Percentiles rank a stretch among this genome's conserved stretches.
phyloP scores from a whole-genome alignment of 1,140 invertebrate genomes.

The Drosophila repletoides region DNA sequence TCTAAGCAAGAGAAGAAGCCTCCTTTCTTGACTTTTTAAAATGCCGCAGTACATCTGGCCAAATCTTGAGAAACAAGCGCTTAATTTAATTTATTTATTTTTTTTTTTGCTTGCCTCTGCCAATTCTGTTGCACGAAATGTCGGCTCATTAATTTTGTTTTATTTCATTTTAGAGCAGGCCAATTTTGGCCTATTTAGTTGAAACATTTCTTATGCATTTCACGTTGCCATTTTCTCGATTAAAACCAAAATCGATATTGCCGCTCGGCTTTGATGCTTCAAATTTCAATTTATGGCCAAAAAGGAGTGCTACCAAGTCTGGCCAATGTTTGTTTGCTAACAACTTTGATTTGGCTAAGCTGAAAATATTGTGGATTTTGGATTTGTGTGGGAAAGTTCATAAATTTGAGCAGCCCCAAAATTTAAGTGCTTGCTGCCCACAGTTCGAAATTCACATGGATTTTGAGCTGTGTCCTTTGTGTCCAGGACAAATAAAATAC shows the following conservation, averaged over 20 bases:
- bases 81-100: slow-evolving; percentile 78
- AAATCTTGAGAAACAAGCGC: slow-evolving; percentile 75
- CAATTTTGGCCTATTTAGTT: slow-evolving; percentile 65
- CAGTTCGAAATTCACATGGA: slow-evolving; percentile 5
- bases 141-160: slow-evolving; percentile 79
- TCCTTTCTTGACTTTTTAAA: slow-evolving; percentile 74
- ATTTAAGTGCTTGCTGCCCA: not conserved
- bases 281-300: not conserved
- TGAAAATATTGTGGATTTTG: too few relatives aligned
- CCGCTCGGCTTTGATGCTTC: not conserved
- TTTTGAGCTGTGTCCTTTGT: not conserved
- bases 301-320: too few relatives aligned
- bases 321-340: too few relatives aligned
- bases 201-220: slow-evolving; percentile 73
- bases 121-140: slow-evolving; percentile 54
- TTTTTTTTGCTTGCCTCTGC: slow-evolving; percentile 25
- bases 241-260: too few relatives aligned
- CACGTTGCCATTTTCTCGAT: slow-evolving; percentile 48
- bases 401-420: too few relatives aligned
- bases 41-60: slow-evolving; percentile 34
- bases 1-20: too few relatives aligned
- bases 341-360: too few relatives aligned
- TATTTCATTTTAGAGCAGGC: slow-evolving; percentile 71
- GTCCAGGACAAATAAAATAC: not conserved
- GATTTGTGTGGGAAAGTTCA: too few relatives aligned